These are phyloP conservation scores for Doryteuthis pealeii DNA, from an alignment of 1,140 invertebrate species.

Conservation along the genomic window DNA sequence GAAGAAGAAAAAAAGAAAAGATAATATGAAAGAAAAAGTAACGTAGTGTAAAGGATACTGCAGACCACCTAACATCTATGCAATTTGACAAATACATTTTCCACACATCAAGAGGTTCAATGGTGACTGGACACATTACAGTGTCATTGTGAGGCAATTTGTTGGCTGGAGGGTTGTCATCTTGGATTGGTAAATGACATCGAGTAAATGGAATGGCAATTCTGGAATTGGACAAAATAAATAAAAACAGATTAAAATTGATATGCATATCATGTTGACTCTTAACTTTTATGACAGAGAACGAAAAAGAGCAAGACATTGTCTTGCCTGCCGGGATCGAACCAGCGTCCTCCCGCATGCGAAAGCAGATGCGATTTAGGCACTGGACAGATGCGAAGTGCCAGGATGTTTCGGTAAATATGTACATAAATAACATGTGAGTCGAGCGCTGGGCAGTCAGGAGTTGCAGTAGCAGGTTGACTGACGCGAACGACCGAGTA, in stretches of 20 bases:
- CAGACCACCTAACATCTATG: slow-evolving; percentile 47
- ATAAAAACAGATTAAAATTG: too few species aligned
- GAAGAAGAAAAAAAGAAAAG: not conserved
- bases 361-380: too few species aligned
- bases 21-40: not conserved
- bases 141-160: slow-evolving; percentile 11
- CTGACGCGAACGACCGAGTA: too few species aligned
- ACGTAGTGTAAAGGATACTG: slow-evolving; percentile 39
- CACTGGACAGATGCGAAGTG: too few species aligned
- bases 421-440: too few species aligned
- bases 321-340: too few species aligned
- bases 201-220: slow-evolving; percentile 38
- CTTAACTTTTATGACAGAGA: not conserved
- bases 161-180: slow-evolving; percentile 21
- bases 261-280: too few species aligned
- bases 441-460: too few species aligned
- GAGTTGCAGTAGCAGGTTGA: too few species aligned
- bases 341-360: too few species aligned
- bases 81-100: slow-evolving; percentile 39
- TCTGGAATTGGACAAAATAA: slow-evolving; percentile 28
- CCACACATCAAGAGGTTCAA: slow-evolving; percentile 21
- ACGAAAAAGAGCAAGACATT: too few species aligned
- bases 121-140: slow-evolving; percentile 9
- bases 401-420: too few species aligned
- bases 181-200: slow-evolving; percentile 27